A percentile compares a stretch with the other conserved stretches of the same genome.
Evolutionary conservation across 2,113 vertebrate genomes (phyloP).

Genomic region (Myrmecobius fasciatus): DNA sequence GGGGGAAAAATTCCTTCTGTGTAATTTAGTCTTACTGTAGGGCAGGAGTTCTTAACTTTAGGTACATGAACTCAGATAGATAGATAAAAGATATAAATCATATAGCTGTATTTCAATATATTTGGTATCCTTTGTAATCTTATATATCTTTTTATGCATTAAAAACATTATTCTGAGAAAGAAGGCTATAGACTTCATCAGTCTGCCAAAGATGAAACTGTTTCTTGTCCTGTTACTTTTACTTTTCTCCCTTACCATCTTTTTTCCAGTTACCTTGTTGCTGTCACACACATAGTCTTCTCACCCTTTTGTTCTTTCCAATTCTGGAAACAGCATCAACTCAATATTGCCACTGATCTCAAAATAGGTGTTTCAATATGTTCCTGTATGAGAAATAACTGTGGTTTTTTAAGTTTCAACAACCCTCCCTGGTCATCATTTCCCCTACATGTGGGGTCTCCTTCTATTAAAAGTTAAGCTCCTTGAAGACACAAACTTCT

Average conservation of each 20-base stretch:
- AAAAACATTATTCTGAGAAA: neutral
- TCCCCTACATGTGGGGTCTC: neutral
- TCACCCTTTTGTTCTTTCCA: neutral
- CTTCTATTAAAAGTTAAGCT: neutral
- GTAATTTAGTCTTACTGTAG: neutral
- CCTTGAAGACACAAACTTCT: neutral
- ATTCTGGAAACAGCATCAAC: neutral
- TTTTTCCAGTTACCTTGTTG: neutral
- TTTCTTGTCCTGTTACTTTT: neutral
- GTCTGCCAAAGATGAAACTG: neutral
- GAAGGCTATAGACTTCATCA: neutral
- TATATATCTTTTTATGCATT: neutral
- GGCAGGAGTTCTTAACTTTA: neutral
- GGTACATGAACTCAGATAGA: neutral
- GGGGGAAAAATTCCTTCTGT: neutral
- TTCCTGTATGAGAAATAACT: neutral
- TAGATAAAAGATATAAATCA: neutral
- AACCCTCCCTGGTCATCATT: neutral
- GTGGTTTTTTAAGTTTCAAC: neutral
- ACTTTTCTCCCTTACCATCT: neutral
- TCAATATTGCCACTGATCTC: neutral
- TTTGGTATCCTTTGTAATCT: neutral
- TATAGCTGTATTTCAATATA: neutral
- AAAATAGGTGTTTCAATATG: neutral
- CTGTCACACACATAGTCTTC: neutral